Evolutionary conservation across 1,140 invertebrate genomes (phyloP).

Genomic region (Potamilus streckersoni): DNA sequence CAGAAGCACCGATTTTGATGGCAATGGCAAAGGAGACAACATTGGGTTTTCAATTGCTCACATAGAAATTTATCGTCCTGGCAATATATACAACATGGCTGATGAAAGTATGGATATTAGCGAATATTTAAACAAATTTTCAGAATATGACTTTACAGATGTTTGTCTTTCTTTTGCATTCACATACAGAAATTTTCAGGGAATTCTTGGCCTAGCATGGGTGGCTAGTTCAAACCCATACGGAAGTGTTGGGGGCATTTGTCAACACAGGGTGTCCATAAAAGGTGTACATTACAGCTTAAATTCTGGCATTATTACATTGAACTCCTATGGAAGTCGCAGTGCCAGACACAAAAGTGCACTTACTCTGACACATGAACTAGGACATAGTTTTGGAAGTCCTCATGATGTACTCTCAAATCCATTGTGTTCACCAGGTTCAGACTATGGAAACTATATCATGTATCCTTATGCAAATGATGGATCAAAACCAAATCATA

Average conservation of each 20-base stretch:
- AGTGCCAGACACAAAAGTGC: constrained; percentile 30
- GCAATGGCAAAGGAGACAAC: constrained; percentile 52
- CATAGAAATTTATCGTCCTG: constrained; percentile 39
- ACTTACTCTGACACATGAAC: constrained; percentile 52
- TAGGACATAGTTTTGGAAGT: constrained; percentile 61
- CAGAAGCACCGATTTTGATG: constrained; percentile 54
- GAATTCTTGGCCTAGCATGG: constrained; percentile 53
- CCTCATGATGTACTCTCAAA: constrained; percentile 41
- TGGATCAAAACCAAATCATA: constrained; percentile 48
- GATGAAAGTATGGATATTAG: constrained; percentile 18
- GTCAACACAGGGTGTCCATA: constrained; percentile 35
- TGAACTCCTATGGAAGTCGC: constrained; percentile 32
- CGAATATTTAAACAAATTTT: constrained; percentile 50
- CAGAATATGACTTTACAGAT: constrained; percentile 45
- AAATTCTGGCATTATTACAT: constrained; percentile 51
- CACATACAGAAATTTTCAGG: constrained; percentile 50
- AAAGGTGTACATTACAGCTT: constrained; percentile 33
- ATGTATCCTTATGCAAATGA: constrained; percentile 48
- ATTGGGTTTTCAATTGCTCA: constrained; percentile 54
- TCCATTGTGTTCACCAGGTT: constrained; percentile 34
- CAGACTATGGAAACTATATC: constrained; percentile 48
- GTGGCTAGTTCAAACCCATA: constrained; percentile 40
- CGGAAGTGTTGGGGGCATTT: constrained; percentile 41
- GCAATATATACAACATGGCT: constrained; percentile 33
- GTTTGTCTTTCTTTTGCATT: constrained; percentile 54